Percentiles rank a stretch among this genome's conserved stretches.
Evolutionary conservation across 2,797 vertebrate species (phyloP).

Genomic region (Sternarchorhynchus goeldii): DNA sequence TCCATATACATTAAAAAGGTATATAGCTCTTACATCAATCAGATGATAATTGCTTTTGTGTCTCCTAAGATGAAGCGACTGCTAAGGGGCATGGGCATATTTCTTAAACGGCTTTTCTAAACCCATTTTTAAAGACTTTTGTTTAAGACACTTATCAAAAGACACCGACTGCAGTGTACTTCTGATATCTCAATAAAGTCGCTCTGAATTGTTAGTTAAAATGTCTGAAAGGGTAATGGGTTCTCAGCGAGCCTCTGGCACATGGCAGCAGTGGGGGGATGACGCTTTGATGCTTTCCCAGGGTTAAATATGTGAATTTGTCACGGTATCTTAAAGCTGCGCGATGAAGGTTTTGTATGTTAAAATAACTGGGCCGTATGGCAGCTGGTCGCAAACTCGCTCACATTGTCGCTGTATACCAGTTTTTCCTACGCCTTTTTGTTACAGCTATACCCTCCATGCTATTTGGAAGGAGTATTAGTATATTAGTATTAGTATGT

Average conservation of each 20-base stretch:
- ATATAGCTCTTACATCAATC: conserved; percentile 55
- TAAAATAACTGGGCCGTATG: background rate
- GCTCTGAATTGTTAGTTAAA: conserved; percentile 47
- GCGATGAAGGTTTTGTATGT: background rate
- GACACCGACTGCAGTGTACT: conserved; percentile 34
- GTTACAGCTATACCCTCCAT: background rate
- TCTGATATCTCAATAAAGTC: conserved; percentile 59
- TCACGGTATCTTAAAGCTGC: conserved; percentile 19
- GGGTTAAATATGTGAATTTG: conserved; percentile 28
- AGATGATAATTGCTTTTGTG: conserved; percentile 60
- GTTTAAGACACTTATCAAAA: conserved; percentile 51
- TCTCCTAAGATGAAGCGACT: conserved; percentile 44
- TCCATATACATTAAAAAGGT: conserved; percentile 50
- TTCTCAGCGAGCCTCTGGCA: conserved; percentile 1
- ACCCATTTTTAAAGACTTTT: conserved; percentile 57
- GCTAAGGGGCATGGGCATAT: conserved; percentile 48
- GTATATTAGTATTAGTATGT: too few relatives aligned
- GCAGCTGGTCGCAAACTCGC: background rate
- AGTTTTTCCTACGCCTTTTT: background rate
- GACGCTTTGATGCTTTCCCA: conserved; percentile 37
- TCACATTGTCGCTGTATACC: background rate
- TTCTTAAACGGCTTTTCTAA: conserved; percentile 43
- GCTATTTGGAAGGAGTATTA: too few relatives aligned
- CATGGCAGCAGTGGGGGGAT: background rate
- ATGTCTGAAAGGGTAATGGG: conserved; percentile 53